Conservation (phyloP, 2,113 vertebrate species). For the Oceanodroma tethys region DNA sequence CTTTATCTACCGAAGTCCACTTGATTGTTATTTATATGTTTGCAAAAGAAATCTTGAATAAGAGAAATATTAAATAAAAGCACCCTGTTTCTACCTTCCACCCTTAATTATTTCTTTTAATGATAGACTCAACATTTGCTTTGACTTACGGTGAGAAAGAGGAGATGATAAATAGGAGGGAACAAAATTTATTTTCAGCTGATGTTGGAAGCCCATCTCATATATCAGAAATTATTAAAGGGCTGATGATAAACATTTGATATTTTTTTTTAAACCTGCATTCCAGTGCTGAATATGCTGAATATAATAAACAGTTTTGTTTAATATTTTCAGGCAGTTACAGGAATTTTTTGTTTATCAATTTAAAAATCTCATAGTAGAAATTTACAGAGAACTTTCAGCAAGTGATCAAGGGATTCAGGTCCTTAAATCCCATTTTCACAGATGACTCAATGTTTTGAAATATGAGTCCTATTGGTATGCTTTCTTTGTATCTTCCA, state of each 20-base stretch:
- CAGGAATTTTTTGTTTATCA: background rate
- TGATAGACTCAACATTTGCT: background rate
- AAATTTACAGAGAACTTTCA: background rate
- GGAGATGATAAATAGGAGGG: background rate
- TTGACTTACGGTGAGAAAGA: background rate
- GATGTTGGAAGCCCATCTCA: background rate
- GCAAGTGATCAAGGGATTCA: background rate
- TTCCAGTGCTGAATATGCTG: background rate
- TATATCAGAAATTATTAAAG: background rate
- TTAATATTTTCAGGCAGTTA: background rate
- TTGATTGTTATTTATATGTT: background rate
- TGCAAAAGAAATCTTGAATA: background rate
- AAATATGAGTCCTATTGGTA: background rate
- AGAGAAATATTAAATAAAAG: background rate
- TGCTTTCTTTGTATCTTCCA: background rate
- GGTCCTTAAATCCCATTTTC: background rate
- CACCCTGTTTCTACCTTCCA: background rate
- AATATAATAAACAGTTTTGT: background rate
- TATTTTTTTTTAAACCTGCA: background rate
- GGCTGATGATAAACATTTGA: background rate
- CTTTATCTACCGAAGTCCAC: background rate
- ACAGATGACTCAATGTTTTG: background rate
- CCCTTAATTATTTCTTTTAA: background rate
- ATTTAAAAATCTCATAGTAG: background rate
- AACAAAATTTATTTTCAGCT: background rate